Base-by-base conservation (phyloP, 1,140 invertebrate genomes). In the Spodoptera frugiperda region DNA sequence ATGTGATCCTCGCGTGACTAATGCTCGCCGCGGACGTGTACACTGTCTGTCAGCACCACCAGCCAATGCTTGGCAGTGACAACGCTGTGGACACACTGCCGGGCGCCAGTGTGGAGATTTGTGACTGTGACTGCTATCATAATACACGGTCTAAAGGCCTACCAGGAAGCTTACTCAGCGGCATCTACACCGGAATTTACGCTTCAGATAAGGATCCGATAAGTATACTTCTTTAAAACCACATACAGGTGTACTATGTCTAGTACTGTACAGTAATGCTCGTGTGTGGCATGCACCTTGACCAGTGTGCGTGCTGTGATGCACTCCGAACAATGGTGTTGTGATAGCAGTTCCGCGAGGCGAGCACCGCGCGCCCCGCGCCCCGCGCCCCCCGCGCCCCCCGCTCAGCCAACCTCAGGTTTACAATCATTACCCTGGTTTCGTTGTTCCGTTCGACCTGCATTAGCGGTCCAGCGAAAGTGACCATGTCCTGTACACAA, bases 281-380 rank as follows among this genome's bases (percentile, higher is more conserved):
- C 12, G 11, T 17, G n/a, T 17, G 49, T 12, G 14, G 33, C 39
- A 11, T 61, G 30, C 57, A 10, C 57, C 57, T 11, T 61, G 57
- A 61, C 57, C 57, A 19, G n/a, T 39, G 33, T 25, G 33, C 33
- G 6, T 25, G 5, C 5, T 3, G 25, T 15, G 17, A n/a, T 30
- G n/a, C 55, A 53, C 49, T n/a, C 49, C 14, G 15, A 39, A 61
- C 33, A 61, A 61, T 61, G 57, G 57, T 61, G 57, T 61, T 61
- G 33, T 17, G 30, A 39, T 61, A 44, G 57, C 57, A 17, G 57
- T 61, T 61, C 33, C 57, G 33, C 33, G 11, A 61, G 8, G 33
- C 14, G 8, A 57, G 1, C 54, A 44, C 33, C 6, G 6, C 33
- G 6, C 33, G 1, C 33, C 25, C 25, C 25, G 25, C 33, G 33